Conservation (phyloP, 2,888 invertebrate species). For the Microchrysa polita region DNA sequence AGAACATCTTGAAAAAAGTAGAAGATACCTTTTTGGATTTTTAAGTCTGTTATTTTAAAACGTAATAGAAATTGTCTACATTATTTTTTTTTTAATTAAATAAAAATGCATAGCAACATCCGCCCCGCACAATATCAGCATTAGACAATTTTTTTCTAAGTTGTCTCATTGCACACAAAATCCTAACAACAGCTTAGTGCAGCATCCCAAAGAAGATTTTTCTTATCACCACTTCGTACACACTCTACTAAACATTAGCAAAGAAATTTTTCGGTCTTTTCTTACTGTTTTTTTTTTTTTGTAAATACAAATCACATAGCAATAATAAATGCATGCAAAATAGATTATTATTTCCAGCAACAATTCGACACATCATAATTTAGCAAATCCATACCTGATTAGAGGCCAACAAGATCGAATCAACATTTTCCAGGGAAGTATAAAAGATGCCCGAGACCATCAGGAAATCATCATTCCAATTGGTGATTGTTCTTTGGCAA, state of each 20-base stretch:
- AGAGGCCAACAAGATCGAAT: not conserved
- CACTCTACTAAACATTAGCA: not conserved
- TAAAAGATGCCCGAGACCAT: conserved; percentile 11
- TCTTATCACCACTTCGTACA: not conserved
- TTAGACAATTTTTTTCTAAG: conserved; percentile 8
- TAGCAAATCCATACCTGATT: conserved; percentile 2
- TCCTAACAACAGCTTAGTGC: not conserved
- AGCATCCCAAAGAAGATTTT: not conserved
- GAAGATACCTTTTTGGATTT: no score
- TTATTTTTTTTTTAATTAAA: no score
- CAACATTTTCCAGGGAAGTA: conserved; percentile 10
- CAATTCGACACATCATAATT: not conserved
- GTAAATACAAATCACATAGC: no score
- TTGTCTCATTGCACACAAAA: not conserved
- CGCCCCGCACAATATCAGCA: not conserved
- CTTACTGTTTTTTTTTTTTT: not conserved
- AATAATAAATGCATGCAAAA: no score
- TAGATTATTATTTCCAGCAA: not conserved
- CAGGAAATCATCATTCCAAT: conserved; percentile 18
- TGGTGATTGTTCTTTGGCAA: conserved; percentile 13
- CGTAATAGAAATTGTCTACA: no score
- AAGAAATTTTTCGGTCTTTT: not conserved
- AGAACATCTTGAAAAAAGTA: no score
- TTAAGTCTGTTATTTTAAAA: no score
- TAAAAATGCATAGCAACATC: not conserved